phyloP scores from a whole-genome alignment of 1,140 invertebrate genomes.

The Physella acuta region DNA sequence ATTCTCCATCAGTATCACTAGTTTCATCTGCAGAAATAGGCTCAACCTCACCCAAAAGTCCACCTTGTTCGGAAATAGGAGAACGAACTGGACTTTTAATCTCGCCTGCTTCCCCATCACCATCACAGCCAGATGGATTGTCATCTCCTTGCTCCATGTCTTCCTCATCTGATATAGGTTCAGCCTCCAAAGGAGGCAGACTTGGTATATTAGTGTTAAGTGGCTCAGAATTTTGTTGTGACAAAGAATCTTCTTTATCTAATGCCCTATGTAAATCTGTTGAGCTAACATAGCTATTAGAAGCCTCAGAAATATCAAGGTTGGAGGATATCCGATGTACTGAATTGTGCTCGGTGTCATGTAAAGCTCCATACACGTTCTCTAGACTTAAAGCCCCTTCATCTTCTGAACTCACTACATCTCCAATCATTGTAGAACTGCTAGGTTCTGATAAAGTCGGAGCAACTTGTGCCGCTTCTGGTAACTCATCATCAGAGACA shows the following conservation, averaged over 20 bases:
- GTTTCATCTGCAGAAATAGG: conserved; percentile 19
- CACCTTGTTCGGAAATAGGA: conserved; percentile 3
- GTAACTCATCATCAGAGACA: conserved; percentile 25
- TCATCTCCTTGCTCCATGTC: conserved; percentile 29
- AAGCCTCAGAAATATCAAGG: neutral
- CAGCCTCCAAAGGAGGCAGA: conserved; percentile 24
- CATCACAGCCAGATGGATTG: conserved; percentile 10
- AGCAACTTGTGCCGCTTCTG: neutral
- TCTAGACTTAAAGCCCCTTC: neutral
- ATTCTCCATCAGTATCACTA: conserved; percentile 23
- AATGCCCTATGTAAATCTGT: neutral
- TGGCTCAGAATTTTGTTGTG: neutral
- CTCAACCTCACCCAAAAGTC: conserved; percentile 1
- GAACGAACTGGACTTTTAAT: conserved; percentile 29
- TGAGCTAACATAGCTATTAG: conserved; percentile 1
- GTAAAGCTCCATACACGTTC: neutral
- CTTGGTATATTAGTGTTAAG: too few relatives aligned
- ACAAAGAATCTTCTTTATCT: neutral
- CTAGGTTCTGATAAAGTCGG: neutral
- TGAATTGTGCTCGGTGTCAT: neutral
- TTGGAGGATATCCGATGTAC: too few relatives aligned
- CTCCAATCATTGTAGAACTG: neutral
- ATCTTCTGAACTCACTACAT: conserved; percentile 13
- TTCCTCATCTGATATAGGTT: conserved; percentile 39
- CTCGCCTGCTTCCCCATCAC: conserved; percentile 31